Conservation (phyloP, 2,113 vertebrate genomes). For the Poecilia latipinna region DNA sequence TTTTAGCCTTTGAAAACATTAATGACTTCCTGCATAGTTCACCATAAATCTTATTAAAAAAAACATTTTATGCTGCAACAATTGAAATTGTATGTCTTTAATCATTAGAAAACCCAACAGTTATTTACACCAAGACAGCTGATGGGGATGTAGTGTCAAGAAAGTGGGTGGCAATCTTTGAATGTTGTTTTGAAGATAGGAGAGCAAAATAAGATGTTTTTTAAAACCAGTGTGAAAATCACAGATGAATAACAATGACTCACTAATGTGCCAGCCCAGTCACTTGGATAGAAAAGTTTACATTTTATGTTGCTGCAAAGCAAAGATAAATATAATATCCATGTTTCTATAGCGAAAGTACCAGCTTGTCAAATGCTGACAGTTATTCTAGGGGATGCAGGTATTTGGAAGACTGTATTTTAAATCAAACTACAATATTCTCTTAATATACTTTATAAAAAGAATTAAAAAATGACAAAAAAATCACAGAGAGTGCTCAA, state of each 20-base stretch:
- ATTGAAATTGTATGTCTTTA: neutral
- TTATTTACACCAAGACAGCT: neutral
- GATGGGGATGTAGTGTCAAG: neutral
- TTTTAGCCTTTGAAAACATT: neutral
- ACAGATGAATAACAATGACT: conserved; percentile 4
- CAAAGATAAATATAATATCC: conserved; percentile 2
- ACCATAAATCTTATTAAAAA: neutral
- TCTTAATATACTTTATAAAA: neutral
- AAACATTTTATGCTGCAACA: neutral
- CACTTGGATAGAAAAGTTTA: neutral
- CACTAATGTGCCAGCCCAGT: neutral
- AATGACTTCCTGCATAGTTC: neutral
- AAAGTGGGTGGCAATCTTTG: neutral
- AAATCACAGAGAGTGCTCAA: no score
- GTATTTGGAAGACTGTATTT: neutral
- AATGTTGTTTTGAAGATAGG: neutral
- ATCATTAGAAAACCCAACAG: neutral
- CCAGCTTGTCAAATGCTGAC: conserved; percentile 5
- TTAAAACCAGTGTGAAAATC: neutral
- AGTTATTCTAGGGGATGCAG: neutral
- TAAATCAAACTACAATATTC: neutral
- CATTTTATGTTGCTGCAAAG: neutral
- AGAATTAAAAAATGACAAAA: no score
- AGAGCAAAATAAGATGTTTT: neutral
- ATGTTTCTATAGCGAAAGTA: neutral